phyloP scores from a whole-genome alignment of 2,113 vertebrate genomes.

The Junco hyemalis region DNA sequence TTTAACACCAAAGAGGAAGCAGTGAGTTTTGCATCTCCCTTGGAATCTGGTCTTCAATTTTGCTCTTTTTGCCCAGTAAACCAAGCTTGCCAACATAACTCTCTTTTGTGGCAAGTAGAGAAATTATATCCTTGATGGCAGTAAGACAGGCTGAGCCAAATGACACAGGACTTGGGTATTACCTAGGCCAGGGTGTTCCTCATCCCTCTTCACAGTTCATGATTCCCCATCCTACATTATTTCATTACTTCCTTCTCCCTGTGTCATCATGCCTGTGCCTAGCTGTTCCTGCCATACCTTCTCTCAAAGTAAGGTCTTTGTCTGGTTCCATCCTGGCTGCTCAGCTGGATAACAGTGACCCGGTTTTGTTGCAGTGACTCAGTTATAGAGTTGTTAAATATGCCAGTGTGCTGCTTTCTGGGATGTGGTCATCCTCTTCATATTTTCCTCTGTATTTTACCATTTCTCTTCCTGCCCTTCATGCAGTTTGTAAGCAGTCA shows the following conservation, averaged over 20 bases:
- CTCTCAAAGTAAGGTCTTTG: not conserved
- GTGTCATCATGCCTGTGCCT: not conserved
- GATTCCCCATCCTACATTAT: not conserved
- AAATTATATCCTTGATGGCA: not conserved
- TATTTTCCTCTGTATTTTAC: not conserved
- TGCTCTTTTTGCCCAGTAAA: not conserved
- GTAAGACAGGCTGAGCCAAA: not conserved
- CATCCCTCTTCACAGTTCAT: not conserved
- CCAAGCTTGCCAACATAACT: not conserved
- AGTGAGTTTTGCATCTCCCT: not conserved
- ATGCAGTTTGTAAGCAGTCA: not conserved
- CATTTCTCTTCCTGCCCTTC: not conserved
- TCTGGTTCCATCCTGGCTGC: not conserved
- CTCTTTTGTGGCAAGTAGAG: not conserved
- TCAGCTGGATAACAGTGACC: not conserved
- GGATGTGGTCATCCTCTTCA: not conserved
- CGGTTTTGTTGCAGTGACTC: not conserved
- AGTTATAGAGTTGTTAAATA: not conserved
- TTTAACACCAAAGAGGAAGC: not conserved
- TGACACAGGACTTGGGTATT: not conserved
- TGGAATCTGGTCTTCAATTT: not conserved
- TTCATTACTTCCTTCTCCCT: not conserved
- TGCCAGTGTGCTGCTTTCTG: not conserved
- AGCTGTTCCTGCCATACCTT: not conserved
- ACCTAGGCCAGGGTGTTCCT: not conserved